These are phyloP conservation scores for Nymphalis urticae DNA, from an alignment of 2,888 invertebrate species.

Conservation along the genomic window DNA sequence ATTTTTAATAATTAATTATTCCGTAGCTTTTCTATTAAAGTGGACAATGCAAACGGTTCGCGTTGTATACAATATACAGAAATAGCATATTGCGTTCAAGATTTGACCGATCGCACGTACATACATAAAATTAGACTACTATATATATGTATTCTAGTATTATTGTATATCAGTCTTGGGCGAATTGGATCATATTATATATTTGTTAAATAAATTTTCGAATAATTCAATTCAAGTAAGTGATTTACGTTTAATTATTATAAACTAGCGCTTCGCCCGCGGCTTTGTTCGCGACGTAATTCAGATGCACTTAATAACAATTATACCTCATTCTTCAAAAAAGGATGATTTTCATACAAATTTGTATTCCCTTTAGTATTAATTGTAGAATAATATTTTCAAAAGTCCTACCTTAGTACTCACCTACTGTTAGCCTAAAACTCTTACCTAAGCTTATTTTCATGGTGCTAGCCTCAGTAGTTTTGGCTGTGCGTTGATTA, in stretches of 20 bases:
- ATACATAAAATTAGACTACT: slow-evolving; percentile 46
- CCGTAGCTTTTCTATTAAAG: not conserved
- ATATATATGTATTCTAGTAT: slow-evolving; percentile 32
- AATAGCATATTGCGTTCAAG: slow-evolving; percentile 52
- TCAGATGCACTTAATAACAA: no score
- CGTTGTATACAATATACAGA: slow-evolving; percentile 53
- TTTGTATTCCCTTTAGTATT: no score
- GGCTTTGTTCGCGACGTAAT: no score
- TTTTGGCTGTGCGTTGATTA: no score
- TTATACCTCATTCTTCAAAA: no score
- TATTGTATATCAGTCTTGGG: not conserved
- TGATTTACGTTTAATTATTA: not conserved
- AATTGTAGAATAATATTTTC: no score
- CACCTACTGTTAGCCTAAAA: no score
- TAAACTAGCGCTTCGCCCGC: no score
- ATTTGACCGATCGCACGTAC: slow-evolving; percentile 54
- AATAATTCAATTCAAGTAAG: not conserved
- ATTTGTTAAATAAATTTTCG: not conserved
- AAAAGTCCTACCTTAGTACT: no score
- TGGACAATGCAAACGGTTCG: slow-evolving; percentile 43
- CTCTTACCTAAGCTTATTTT: no score
- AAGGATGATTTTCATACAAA: no score
- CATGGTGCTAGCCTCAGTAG: no score
- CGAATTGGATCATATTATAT: not conserved
- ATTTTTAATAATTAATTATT: not conserved